A percentile compares a stretch with the other conserved stretches of the same genome.
phyloP scores from a whole-genome alignment of 64 coral and sea anemone species.

The Stylophora pistillata region DNA sequence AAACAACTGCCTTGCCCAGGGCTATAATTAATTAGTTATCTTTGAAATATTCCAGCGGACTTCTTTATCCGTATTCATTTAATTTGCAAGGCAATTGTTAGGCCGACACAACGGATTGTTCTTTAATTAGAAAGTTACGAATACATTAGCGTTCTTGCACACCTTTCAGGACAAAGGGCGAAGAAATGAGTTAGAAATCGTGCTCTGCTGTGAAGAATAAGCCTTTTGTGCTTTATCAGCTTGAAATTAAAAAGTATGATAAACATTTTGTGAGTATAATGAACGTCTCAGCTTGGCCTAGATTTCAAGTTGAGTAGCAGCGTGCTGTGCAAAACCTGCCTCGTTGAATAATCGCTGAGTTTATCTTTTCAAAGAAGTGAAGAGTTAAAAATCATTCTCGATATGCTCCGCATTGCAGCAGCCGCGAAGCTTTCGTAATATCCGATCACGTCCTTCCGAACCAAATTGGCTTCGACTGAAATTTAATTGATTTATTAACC shows the following conservation, averaged over 20 bases:
- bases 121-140: constrained; percentile 89
- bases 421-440: constrained; percentile 1
- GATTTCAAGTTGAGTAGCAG: constrained; percentile 35
- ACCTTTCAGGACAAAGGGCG: constrained; percentile 53
- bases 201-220: constrained; percentile 28
- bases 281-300: constrained; percentile 17
- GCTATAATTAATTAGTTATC: constrained; percentile 85
- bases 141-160: constrained; percentile 83
- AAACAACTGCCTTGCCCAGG: constrained; percentile 63
- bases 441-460: constrained; percentile 38
- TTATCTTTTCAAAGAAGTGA: not conserved
- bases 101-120: constrained; percentile 82
- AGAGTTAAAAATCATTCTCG: not conserved
- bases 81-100: constrained; percentile 96
- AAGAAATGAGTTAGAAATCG: constrained; percentile 41
- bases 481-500: constrained; percentile 84
- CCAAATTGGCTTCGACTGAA: constrained; percentile 56
- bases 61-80: constrained; percentile 85
- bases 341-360: not conserved
- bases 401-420: constrained; percentile 37
- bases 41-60: constrained; percentile 50
- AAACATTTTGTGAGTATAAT: constrained; percentile 74
- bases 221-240: constrained; percentile 59
- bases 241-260: constrained; percentile 81
- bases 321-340: constrained; percentile 22